These are phyloP conservation scores for Sicus ferrugineus DNA, from an alignment of 2,888 invertebrate genomes.

Conservation along the genomic window DNA sequence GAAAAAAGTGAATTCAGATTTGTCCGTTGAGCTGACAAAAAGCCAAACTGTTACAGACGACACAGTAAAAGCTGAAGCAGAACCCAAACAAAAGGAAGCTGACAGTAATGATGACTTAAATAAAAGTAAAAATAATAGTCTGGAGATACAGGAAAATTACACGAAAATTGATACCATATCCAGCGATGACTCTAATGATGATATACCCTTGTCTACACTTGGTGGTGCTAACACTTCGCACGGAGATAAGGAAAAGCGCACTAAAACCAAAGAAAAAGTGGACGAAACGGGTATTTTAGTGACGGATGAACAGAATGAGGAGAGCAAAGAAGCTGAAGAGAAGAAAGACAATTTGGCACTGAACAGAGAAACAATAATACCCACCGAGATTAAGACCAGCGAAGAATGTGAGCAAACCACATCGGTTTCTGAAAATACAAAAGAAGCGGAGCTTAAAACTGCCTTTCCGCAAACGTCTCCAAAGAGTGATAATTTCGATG, in stretches of 20 bases:
- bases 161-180: slow-evolving; percentile 49
- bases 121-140: neutral
- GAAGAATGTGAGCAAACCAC: neutral
- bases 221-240: slow-evolving; percentile 42
- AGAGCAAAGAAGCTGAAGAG: slow-evolving; percentile 43
- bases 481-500: slow-evolving; percentile 45
- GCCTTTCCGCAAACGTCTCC: slow-evolving; percentile 30
- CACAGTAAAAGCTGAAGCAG: neutral
- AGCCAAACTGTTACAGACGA: neutral
- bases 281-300: slow-evolving; percentile 34
- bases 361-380: neutral
- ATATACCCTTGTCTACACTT: slow-evolving; percentile 53
- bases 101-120: neutral
- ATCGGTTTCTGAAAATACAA: neutral
- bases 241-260: slow-evolving; percentile 51
- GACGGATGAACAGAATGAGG: slow-evolving; percentile 43
- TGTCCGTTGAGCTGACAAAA: neutral
- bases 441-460: neutral
- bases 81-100: slow-evolving; percentile 33
- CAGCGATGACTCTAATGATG: slow-evolving; percentile 62
- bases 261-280: slow-evolving; percentile 31
- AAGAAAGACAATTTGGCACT: neutral
- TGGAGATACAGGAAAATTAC: slow-evolving; percentile 12
- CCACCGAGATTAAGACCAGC: neutral
- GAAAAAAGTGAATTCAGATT: slow-evolving; percentile 30